Evolutionary conservation across 2,797 vertebrate species (phyloP).

Genomic region (Micromesistius poutassou): DNA sequence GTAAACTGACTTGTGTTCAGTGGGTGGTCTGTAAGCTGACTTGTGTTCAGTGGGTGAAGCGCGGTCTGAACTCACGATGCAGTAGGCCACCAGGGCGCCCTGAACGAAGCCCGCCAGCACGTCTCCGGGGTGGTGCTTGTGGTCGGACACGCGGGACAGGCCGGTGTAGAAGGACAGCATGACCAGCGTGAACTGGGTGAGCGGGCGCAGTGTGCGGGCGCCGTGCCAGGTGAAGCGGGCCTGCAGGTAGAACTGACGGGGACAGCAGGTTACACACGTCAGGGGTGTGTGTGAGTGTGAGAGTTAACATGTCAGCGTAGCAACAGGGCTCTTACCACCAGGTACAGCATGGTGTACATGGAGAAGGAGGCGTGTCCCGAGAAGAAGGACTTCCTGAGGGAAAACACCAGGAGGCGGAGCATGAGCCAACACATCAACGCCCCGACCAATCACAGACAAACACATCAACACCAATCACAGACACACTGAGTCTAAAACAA

Average conservation of each 20-base stretch:
- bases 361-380: conserved; percentile 97
- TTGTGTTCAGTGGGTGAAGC: too few relatives aligned
- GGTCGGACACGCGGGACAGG: conserved; percentile 91
- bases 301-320: not conserved
- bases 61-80: conserved; percentile 96
- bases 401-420: not conserved
- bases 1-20: too few relatives aligned
- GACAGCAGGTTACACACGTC: too few relatives aligned
- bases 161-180: conserved; percentile 99
- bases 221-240: conserved; percentile 97
- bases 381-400: conserved; percentile 96
- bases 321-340: conserved; percentile 85
- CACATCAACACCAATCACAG: too few relatives aligned
- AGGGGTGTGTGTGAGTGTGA: not conserved
- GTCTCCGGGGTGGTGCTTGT: conserved; percentile 95
- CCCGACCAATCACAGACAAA: not conserved
- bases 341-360: conserved; percentile 97
- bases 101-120: conserved; percentile 92
- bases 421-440: conserved; percentile 4
- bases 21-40: too few relatives aligned
- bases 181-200: conserved; percentile 95
- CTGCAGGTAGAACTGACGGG: conserved; percentile 92
- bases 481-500: too few relatives aligned
- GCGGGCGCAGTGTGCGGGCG: conserved; percentile 90
- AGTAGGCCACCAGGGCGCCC: conserved; percentile 94